Evolutionary conservation across 1,140 invertebrate genomes (phyloP).

Genomic region (Danaus melanippus): DNA sequence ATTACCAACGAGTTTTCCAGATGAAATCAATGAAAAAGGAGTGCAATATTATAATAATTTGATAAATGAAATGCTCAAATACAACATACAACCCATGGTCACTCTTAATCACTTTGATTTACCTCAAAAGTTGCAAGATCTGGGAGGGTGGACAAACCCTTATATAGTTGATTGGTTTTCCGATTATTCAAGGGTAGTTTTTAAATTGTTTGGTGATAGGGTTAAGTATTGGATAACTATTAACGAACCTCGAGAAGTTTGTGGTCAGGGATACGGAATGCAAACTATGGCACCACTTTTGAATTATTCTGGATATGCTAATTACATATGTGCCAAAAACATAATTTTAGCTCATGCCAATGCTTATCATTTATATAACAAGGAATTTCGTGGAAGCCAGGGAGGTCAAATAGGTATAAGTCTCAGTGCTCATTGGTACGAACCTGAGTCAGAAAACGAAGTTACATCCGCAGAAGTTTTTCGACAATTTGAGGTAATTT

Average conservation of each 20-base stretch:
- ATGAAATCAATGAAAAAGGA: conserved; percentile 73
- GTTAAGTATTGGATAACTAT: conserved; percentile 80
- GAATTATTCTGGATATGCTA: conserved; percentile 65
- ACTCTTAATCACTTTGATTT: conserved; percentile 80
- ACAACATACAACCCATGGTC: conserved; percentile 73
- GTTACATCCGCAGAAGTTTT: conserved; percentile 61
- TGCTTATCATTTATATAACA: conserved; percentile 74
- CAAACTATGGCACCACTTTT: conserved; percentile 64
- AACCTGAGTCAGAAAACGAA: conserved; percentile 63
- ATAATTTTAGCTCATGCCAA: conserved; percentile 44
- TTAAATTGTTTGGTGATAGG: conserved; percentile 75
- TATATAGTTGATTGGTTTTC: conserved; percentile 75
- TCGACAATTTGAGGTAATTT: conserved; percentile 53
- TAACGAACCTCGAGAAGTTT: conserved; percentile 78
- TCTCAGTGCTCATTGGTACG: conserved; percentile 62
- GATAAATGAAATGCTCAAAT: conserved; percentile 73
- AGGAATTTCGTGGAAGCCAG: conserved; percentile 38
- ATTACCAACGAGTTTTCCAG: conserved; percentile 74
- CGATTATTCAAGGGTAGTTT: conserved; percentile 74
- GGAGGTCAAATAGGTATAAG: conserved; percentile 70
- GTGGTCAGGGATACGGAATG: conserved; percentile 72
- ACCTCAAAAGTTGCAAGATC: conserved; percentile 74
- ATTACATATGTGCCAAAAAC: conserved; percentile 65
- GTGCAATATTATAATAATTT: conserved; percentile 77
- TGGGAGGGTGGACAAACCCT: conserved; percentile 79